These are phyloP conservation scores for Hirundo rustica DNA, from an alignment of 2,797 vertebrate genomes.

Conservation along the genomic window DNA sequence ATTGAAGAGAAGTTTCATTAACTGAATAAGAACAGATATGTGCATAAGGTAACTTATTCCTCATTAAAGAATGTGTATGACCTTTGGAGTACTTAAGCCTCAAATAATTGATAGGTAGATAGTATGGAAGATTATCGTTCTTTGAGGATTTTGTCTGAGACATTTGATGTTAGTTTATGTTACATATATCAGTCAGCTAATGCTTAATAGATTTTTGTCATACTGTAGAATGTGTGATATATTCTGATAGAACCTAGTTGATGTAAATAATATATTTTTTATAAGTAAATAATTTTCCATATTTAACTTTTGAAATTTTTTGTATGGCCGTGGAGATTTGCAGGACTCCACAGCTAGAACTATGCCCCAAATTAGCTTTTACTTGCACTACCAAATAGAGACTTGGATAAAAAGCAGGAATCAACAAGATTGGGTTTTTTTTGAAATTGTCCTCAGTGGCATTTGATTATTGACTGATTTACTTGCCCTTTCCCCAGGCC, in stretches of 20 bases:
- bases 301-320: neutral
- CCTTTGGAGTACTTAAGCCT: neutral
- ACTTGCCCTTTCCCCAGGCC: neutral
- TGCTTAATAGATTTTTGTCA: neutral
- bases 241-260: neutral
- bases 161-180: neutral
- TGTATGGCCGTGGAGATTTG: neutral
- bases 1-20: neutral
- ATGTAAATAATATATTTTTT: neutral
- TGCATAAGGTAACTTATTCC: neutral
- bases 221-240: neutral
- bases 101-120: neutral
- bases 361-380: neutral
- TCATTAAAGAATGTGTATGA: neutral
- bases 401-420: neutral
- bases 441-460: neutral
- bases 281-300: neutral
- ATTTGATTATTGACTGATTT: neutral
- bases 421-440: neutral
- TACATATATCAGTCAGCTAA: neutral
- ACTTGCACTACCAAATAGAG: accelerated
- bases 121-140: neutral
- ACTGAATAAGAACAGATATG: neutral
- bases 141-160: neutral
- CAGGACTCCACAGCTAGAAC: neutral